Percentiles rank a stretch among this genome's conserved stretches.
These are phyloP conservation scores for Anomalospiza imberbis DNA, from an alignment of 2,797 vertebrate genomes.

Conservation along the genomic window DNA sequence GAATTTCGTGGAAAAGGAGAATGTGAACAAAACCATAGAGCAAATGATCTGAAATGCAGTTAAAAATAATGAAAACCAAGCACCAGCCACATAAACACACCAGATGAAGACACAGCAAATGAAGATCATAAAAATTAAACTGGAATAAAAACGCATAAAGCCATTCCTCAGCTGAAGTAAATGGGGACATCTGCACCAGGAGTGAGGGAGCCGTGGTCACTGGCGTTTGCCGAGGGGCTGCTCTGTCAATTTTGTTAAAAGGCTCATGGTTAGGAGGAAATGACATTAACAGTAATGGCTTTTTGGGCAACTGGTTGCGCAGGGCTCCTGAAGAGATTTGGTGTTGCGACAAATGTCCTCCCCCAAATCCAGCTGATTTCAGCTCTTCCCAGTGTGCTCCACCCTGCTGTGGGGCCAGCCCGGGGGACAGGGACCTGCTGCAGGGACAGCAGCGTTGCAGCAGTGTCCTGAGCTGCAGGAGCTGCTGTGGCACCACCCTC, in stretches of 20 bases:
- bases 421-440: background rate
- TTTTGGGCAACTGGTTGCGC: background rate
- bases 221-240: background rate
- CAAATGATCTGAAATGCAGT: constrained; percentile 38
- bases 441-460: background rate
- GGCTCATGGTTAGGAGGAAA: constrained; percentile 16
- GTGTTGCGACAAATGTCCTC: background rate
- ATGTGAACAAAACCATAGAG: constrained; percentile 36
- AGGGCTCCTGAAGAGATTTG: constrained; percentile 11
- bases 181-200: background rate
- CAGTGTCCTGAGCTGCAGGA: background rate
- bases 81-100: constrained; percentile 39
- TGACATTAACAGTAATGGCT: background rate
- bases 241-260: background rate
- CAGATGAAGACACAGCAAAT: constrained; percentile 63
- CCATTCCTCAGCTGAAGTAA: background rate
- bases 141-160: constrained; percentile 25
- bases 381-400: background rate
- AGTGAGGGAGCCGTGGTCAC: background rate
- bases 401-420: background rate
- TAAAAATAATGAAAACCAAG: constrained; percentile 64
- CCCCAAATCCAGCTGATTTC: background rate
- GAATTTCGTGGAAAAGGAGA: constrained; percentile 53
- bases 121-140: constrained; percentile 37
- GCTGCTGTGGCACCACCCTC: fast-evolving